phyloP scores from a whole-genome alignment of 1,140 invertebrate genomes.

The Nephila pilipes region DNA sequence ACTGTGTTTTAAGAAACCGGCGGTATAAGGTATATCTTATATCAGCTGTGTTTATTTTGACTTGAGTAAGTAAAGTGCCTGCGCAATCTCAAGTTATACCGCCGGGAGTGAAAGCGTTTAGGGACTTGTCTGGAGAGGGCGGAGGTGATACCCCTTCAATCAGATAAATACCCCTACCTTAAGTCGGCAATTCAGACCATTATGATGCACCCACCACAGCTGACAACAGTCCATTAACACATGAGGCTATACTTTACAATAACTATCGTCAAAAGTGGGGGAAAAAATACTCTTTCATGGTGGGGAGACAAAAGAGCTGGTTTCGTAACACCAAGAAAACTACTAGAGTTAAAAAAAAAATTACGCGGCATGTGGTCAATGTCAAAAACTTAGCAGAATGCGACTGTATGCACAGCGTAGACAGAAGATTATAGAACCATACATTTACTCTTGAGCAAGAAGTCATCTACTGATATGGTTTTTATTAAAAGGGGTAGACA shows the following conservation, averaged over 20 bases:
- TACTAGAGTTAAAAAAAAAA: slow-evolving; percentile 23
- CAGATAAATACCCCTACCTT: slow-evolving; percentile 33
- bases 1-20: not conserved
- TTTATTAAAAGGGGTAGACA: slow-evolving; percentile 30
- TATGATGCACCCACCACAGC: slow-evolving; percentile 19
- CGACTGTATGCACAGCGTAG: not conserved
- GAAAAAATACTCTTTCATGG: not conserved
- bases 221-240: slow-evolving; percentile 76
- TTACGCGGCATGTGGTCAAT: slow-evolving; percentile 28
- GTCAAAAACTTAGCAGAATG: slow-evolving; percentile 27
- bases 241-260: slow-evolving; percentile 51
- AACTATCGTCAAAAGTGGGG: not conserved
- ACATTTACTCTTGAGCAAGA: slow-evolving; percentile 43
- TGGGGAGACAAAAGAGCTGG: slow-evolving; percentile 33
- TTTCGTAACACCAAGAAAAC: slow-evolving; percentile 29
- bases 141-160: slow-evolving; percentile 21
- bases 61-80: slow-evolving; percentile 22
- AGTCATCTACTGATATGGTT: slow-evolving; percentile 26
- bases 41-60: slow-evolving; percentile 63
- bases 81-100: slow-evolving; percentile 53
- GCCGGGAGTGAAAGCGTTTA: slow-evolving; percentile 45
- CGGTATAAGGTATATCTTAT: not conserved
- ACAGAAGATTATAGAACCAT: slow-evolving; percentile 55
- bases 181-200: slow-evolving; percentile 41
- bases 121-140: not conserved